phyloP scores from a whole-genome alignment of 23 tunicate species.

The Phallusia fumigata region DNA sequence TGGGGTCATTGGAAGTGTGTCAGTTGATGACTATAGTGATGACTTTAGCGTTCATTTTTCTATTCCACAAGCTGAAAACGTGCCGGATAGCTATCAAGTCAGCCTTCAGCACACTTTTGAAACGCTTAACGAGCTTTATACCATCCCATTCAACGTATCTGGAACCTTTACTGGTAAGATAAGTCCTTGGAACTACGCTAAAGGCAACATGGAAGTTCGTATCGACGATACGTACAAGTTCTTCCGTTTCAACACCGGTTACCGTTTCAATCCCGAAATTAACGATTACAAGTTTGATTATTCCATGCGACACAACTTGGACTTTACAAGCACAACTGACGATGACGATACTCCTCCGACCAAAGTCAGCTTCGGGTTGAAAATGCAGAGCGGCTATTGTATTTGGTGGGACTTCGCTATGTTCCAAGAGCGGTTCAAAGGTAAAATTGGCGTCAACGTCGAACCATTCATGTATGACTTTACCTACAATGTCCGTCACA shows the following conservation, averaged over 20 bases:
- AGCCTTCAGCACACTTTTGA: constrained; percentile 7
- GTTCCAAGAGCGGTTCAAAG: constrained; percentile 10
- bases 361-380: not conserved
- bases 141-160: not conserved
- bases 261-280: not conserved
- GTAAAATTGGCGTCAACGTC: not conserved
- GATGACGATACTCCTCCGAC: not conserved
- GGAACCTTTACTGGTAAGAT: constrained; percentile 16
- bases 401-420: constrained; percentile 17
- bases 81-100: constrained; percentile 2
- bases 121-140: not conserved
- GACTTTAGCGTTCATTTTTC: constrained; percentile 2
- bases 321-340: not conserved
- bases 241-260: constrained; percentile 14
- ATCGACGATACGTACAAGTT: constrained; percentile 7
- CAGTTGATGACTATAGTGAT: not conserved
- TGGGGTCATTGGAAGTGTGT: not conserved
- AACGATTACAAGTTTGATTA: constrained; percentile 11
- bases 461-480: not conserved
- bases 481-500: not conserved
- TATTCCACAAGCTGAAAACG: not conserved
- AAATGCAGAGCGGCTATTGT: not conserved
- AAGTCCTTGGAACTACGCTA: constrained; percentile 3
- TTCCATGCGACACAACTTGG: constrained; percentile 15
- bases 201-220: not conserved